A percentile compares a stretch with the other conserved stretches of the same genome.
phyloP scores from a whole-genome alignment of 2,888 invertebrate genomes.

The Drosophila bunnanda region DNA sequence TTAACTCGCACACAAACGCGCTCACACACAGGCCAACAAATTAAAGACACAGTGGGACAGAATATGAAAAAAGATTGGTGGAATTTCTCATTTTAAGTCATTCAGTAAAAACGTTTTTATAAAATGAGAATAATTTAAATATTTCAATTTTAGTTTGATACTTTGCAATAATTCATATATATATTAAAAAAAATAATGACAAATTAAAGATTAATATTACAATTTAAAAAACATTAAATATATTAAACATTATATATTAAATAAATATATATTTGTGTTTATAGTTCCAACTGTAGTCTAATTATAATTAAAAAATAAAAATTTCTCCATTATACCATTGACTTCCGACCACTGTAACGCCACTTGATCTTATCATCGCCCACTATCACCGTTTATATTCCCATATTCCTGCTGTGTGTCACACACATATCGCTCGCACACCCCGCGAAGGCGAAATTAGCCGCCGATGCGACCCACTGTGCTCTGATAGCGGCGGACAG shows the following conservation, averaged over 20 bases:
- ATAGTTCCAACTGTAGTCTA: not conserved
- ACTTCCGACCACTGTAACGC: constrained; percentile 2
- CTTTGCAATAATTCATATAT: too few relatives aligned
- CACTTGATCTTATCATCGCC: constrained; percentile 23
- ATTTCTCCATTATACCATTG: not conserved
- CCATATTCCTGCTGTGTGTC: constrained; percentile 26
- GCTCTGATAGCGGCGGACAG: constrained; percentile 43
- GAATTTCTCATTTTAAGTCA: not conserved
- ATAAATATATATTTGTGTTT: too few relatives aligned
- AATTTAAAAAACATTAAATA: too few relatives aligned
- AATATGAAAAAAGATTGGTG: not conserved
- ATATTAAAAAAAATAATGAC: too few relatives aligned
- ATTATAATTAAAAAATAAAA: not conserved
- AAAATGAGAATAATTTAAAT: too few relatives aligned
- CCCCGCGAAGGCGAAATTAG: constrained; percentile 21
- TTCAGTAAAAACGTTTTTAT: not conserved
- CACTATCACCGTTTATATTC: constrained; percentile 28
- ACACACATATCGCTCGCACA: constrained; percentile 12
- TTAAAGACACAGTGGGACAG: constrained; percentile 30
- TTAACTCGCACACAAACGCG: constrained; percentile 23
- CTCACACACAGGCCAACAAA: constrained; percentile 28
- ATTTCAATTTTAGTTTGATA: too few relatives aligned
- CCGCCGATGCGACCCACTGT: constrained; percentile 31
- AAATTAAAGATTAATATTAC: too few relatives aligned
- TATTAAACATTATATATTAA: too few relatives aligned